phyloP scores from a whole-genome alignment of 2,113 vertebrate genomes.

The Lepisosteus osseus region DNA sequence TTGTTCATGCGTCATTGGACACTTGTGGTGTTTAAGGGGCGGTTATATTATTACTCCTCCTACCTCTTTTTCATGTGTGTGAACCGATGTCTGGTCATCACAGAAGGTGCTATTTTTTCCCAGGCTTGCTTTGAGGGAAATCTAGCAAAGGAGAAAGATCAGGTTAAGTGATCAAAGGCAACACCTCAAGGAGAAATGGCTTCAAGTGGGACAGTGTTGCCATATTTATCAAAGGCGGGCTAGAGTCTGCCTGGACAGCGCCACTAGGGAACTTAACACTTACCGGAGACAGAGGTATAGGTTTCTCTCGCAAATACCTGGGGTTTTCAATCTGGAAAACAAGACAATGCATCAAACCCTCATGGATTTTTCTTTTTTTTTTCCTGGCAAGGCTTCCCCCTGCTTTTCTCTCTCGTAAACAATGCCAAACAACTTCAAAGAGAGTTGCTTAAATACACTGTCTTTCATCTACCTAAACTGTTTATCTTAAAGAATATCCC shows the following conservation, averaged over 20 bases:
- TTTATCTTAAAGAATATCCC: slow-evolving; percentile 53
- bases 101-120: slow-evolving; percentile 55
- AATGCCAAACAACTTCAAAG: slow-evolving; percentile 53
- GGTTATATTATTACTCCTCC: slow-evolving; percentile 10
- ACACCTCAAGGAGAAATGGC: slow-evolving; percentile 5
- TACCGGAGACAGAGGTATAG: slow-evolving; percentile 76
- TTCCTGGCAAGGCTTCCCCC: slow-evolving; percentile 34
- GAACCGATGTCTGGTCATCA: slow-evolving; percentile 50
- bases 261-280: slow-evolving; percentile 41
- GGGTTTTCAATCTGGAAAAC: slow-evolving; percentile 88
- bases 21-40: neutral
- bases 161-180: slow-evolving; percentile 37
- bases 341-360: slow-evolving; percentile 39
- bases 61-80: slow-evolving; percentile 71
- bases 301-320: slow-evolving; percentile 83
- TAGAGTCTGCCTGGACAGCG: neutral
- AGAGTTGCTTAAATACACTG: slow-evolving; percentile 29
- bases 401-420: slow-evolving; percentile 50
- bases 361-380: neutral
- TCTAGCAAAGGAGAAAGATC: slow-evolving; percentile 51
- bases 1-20: too few species aligned
- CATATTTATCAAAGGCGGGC: neutral
- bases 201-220: neutral
- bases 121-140: slow-evolving; percentile 59
- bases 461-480: slow-evolving; percentile 45